These are phyloP conservation scores for Orthosia gothica DNA, from an alignment of 2,888 invertebrate genomes.

Conservation along the genomic window DNA sequence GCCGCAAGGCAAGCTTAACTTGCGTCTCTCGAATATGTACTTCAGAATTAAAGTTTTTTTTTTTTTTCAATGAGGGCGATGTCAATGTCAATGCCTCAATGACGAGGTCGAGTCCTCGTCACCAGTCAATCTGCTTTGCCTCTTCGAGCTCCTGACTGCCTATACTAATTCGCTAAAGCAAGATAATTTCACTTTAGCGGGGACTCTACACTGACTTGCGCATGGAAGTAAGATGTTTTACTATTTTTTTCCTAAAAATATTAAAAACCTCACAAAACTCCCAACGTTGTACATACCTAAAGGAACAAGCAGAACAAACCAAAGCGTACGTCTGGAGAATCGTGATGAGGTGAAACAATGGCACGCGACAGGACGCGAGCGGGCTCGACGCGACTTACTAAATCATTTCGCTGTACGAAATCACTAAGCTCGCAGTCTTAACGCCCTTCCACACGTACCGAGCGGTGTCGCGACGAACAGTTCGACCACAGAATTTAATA, in stretches of 20 bases:
- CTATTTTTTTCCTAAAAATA: not conserved
- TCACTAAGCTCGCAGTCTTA: slow-evolving; percentile 76
- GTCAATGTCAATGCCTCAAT: no score
- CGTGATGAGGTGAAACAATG: slow-evolving; percentile 82
- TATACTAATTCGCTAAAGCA: not conserved
- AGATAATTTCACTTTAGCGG: not conserved
- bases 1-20: no score
- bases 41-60: no score
- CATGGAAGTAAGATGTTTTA: no score
- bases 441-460: slow-evolving; percentile 66
- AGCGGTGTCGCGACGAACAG: slow-evolving; percentile 48
- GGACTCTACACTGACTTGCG: no score
- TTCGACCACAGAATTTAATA: slow-evolving; percentile 69
- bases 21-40: no score
- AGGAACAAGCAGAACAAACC: slow-evolving; percentile 55
- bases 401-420: slow-evolving; percentile 79
- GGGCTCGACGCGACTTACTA: slow-evolving; percentile 75
- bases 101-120: not conserved
- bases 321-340: slow-evolving; percentile 76
- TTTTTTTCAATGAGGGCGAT: no score
- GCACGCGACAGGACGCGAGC: slow-evolving; percentile 67
- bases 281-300: slow-evolving; percentile 3
- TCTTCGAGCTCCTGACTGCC: no score
- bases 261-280: slow-evolving; percentile 9
- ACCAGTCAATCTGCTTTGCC: no score